These are phyloP conservation scores for Yponomeuta evonymella DNA, from an alignment of 2,888 invertebrate species.

Conservation along the genomic window DNA sequence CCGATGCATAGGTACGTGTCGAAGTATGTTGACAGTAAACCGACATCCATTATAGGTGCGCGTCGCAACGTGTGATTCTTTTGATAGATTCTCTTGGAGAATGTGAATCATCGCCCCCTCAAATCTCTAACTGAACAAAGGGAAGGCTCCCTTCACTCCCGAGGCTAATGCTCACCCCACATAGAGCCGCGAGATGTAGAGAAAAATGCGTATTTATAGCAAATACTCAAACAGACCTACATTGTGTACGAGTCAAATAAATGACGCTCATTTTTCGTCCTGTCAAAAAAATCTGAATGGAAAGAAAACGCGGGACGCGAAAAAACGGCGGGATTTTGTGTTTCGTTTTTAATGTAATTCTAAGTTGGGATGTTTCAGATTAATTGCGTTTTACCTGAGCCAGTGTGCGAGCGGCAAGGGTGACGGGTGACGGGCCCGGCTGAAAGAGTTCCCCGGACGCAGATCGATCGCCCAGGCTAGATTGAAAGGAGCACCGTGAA, in stretches of 20 bases:
- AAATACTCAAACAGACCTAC: conserved; percentile 78
- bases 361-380: conserved; percentile 75
- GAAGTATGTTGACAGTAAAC: conserved; percentile 53
- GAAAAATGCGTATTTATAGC: conserved; percentile 77
- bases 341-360: conserved; percentile 75
- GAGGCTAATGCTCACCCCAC: conserved; percentile 72
- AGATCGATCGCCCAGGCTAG: conserved; percentile 70
- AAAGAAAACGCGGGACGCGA: conserved; percentile 71
- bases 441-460: conserved; percentile 74
- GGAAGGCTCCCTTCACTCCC: conserved; percentile 66
- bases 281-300: conserved; percentile 77
- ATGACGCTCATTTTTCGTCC: conserved; percentile 75
- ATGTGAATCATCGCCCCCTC: conserved; percentile 70
- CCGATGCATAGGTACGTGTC: neutral
- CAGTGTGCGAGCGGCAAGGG: neutral
- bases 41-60: conserved; percentile 66
- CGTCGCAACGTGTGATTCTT: conserved; percentile 53
- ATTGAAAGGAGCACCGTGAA: conserved; percentile 75
- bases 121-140: conserved; percentile 73
- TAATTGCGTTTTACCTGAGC: conserved; percentile 71
- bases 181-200: conserved; percentile 70
- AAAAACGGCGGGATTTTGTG: conserved; percentile 69
- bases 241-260: conserved; percentile 78
- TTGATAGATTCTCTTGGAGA: conserved; percentile 71
- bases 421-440: conserved; percentile 32